Conservation (phyloP, 2,113 vertebrate species). For the Perognathus longimembris region DNA sequence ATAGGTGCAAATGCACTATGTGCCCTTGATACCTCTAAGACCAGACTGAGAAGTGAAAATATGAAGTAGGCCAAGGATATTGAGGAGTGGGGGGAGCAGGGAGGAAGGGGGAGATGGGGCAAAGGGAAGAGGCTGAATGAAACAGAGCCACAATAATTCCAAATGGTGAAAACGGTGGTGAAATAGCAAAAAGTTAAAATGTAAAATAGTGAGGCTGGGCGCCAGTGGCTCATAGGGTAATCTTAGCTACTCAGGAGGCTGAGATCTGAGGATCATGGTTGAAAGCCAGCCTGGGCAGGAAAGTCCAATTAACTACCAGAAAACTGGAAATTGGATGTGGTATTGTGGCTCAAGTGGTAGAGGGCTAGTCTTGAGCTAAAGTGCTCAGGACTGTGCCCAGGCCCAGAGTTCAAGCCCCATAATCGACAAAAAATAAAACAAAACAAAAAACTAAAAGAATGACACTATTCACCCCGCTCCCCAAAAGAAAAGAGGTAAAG, state of each 20-base stretch:
- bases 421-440: no score
- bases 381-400: no score
- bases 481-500: neutral
- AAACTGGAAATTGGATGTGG: no score
- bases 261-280: no score
- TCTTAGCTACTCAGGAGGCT: no score
- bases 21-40: neutral
- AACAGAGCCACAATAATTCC: neutral
- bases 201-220: neutral
- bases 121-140: neutral
- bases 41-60: neutral
- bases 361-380: no score
- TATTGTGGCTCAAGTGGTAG: no score
- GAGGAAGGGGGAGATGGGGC: accelerated
- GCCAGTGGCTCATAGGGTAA: no score
- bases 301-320: no score
- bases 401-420: no score
- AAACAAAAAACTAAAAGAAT: neutral
- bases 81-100: accelerated
- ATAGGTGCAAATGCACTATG: neutral
- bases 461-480: neutral
- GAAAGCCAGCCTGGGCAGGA: no score
- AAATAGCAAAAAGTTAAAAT: neutral
- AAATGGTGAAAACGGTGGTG: neutral
- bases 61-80: neutral